phyloP scores from a whole-genome alignment of 2,888 invertebrate species.

The Tethea ocularis region DNA sequence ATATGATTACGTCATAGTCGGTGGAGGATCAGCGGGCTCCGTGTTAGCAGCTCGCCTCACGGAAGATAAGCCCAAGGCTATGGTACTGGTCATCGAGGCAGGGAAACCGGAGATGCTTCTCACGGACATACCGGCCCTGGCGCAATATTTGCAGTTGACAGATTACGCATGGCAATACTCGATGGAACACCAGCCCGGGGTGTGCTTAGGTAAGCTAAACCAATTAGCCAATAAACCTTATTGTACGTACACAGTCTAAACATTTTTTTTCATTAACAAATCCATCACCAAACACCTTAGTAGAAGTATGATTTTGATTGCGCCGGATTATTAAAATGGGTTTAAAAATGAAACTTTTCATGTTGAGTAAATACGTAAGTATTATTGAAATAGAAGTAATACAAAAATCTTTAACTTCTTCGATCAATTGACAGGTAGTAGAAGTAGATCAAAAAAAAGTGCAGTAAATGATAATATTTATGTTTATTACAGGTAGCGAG shows the following conservation, averaged over 20 bases:
- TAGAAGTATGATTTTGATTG: too few relatives aligned
- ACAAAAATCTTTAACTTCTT: too few relatives aligned
- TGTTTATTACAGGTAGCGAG: slow-evolving; percentile 59
- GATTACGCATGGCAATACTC: slow-evolving; percentile 86
- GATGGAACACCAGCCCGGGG: slow-evolving; percentile 83
- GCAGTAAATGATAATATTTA: not conserved
- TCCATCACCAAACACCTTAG: too few relatives aligned
- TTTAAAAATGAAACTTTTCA: too few relatives aligned
- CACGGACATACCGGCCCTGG: slow-evolving; percentile 84
- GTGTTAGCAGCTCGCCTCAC: slow-evolving; percentile 88
- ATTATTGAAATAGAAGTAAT: too few relatives aligned
- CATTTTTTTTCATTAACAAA: too few relatives aligned
- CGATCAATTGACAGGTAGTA: too few relatives aligned
- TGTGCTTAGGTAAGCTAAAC: slow-evolving; percentile 74
- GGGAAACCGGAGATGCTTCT: slow-evolving; percentile 76
- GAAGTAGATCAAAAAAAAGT: too few relatives aligned
- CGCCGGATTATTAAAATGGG: too few relatives aligned
- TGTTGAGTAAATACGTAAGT: not conserved
- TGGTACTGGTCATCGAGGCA: slow-evolving; percentile 87
- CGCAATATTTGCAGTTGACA: slow-evolving; percentile 82
- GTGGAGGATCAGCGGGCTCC: slow-evolving; percentile 88
- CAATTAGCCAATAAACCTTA: not conserved
- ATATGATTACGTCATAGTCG: slow-evolving; percentile 88
- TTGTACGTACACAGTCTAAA: too few relatives aligned
- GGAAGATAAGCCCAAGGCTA: slow-evolving; percentile 81